Base-by-base conservation (phyloP, 2,797 vertebrate species). In the Xenentodon cancila region DNA sequence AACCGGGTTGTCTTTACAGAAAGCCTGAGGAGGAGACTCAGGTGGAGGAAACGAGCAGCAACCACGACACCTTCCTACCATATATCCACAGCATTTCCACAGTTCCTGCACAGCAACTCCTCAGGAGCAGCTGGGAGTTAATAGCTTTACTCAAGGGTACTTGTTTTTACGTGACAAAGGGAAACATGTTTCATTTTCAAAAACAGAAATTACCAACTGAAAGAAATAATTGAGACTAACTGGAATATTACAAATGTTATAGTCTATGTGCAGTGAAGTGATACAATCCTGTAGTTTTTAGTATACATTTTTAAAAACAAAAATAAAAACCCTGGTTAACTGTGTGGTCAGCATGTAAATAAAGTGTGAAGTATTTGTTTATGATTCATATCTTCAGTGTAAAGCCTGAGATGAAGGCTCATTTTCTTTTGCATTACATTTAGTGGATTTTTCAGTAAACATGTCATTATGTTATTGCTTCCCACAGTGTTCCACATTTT, bases 141-240 rank as follows among this genome's bases (percentile, higher is more conserved):
- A 78, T 30, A 68, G 73, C 46, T 64, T 77, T 76, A 73, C 77
- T 72, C 68, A 79, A 75, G 72, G 75, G 79, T 56, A 34, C 30
- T 59, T 59, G 52, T 73, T 73, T 69, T 30, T n/a, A 20, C 42
- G 55, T 46, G 59, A 54, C 54, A 49, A 53, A 46, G 46, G 43
- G 30, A 25, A 25, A 25, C 25, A 3, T 25, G 3, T 25, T 25
- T 25, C 25, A 25, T 25, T 25, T 25, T 25, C 25, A 3, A 3
- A 25, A 3, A 3, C 25, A 25, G 25, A 25, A 25, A 25, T 25
- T 25, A 3, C 25, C 25, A 25, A 5, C 5, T 25, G 25, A 25
- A 25, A 25, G 25, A 25, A 25, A 25, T 25, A 25, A 25, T 25
- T 25, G 25, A 25, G 25, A 25, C 25, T 5, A n/a, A n/a, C n/a